Evolutionary conservation across 2,797 vertebrate species (phyloP).

Genomic region (Sebastes steindachneri): DNA sequence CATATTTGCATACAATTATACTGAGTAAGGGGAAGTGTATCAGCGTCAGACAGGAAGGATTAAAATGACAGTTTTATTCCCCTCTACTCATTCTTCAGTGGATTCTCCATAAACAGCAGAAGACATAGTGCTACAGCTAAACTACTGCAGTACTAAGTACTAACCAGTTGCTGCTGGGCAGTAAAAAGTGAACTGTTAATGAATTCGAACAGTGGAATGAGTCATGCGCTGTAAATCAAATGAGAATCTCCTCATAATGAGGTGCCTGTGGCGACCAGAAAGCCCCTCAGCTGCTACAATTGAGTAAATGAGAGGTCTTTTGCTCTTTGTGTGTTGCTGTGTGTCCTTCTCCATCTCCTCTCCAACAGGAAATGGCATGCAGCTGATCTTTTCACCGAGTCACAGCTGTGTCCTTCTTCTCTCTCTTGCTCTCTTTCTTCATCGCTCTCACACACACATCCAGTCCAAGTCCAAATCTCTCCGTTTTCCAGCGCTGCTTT

Average conservation of each 20-base stretch:
- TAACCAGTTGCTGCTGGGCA: slow-evolving; percentile 9
- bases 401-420: slow-evolving; percentile 72
- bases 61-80: slow-evolving; percentile 9
- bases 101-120: not conserved
- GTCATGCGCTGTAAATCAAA: slow-evolving; percentile 32
- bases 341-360: slow-evolving; percentile 62
- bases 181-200: slow-evolving; percentile 16
- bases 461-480: slow-evolving; percentile 42
- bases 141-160: not conserved
- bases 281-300: slow-evolving; percentile 47
- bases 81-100: not conserved
- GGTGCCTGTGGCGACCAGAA: slow-evolving; percentile 38
- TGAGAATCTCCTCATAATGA: slow-evolving; percentile 49
- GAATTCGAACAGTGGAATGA: slow-evolving; percentile 23
- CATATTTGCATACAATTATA: slow-evolving; percentile 32
- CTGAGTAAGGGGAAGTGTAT: not conserved
- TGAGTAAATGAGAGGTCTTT: slow-evolving; percentile 66
- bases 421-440: slow-evolving; percentile 2
- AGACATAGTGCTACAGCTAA: not conserved
- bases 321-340: slow-evolving; percentile 36
- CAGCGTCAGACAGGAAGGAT: not conserved
- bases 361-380: slow-evolving; percentile 76
- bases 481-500: slow-evolving; percentile 9
- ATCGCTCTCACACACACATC: slow-evolving; percentile 3
- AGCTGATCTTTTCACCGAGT: slow-evolving; percentile 78